Conservation (phyloP, 1,140 invertebrate species). For the Myzus persicae region DNA sequence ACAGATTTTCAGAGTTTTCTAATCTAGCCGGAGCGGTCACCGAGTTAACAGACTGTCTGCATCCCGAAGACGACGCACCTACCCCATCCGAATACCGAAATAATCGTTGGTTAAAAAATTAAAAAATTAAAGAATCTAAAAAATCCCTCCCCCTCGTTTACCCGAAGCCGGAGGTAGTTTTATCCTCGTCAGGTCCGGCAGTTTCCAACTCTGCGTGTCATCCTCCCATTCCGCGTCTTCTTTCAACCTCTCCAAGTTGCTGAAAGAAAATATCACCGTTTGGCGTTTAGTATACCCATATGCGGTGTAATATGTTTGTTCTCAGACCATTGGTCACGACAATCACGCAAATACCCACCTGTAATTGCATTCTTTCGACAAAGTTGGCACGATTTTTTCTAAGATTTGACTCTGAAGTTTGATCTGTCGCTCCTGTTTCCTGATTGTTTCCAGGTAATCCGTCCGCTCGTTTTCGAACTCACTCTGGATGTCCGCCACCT, state of each 20-base stretch:
- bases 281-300: not conserved
- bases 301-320: not conserved
- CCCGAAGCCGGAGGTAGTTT: constrained; percentile 74
- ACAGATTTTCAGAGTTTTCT: constrained; percentile 61
- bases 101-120: not conserved
- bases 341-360: constrained; percentile 66
- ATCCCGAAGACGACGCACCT: constrained; percentile 17
- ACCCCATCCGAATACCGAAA: not conserved
- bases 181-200: constrained; percentile 75
- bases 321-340: too few relatives aligned
- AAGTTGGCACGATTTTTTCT: constrained; percentile 75
- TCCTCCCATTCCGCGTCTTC: constrained; percentile 80
- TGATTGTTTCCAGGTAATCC: constrained; percentile 85
- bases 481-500: constrained; percentile 80
- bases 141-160: not conserved
- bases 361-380: constrained; percentile 80
- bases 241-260: constrained; percentile 74
- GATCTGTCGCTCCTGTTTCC: constrained; percentile 77
- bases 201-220: constrained; percentile 75
- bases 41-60: constrained; percentile 62
- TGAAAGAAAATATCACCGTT: constrained; percentile 60
- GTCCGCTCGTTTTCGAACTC: constrained; percentile 86
- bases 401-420: constrained; percentile 76
- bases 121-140: not conserved
- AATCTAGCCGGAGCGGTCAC: constrained; percentile 67